These are phyloP conservation scores for Merops nubicus DNA, from an alignment of 2,113 vertebrate species.

Conservation along the genomic window DNA sequence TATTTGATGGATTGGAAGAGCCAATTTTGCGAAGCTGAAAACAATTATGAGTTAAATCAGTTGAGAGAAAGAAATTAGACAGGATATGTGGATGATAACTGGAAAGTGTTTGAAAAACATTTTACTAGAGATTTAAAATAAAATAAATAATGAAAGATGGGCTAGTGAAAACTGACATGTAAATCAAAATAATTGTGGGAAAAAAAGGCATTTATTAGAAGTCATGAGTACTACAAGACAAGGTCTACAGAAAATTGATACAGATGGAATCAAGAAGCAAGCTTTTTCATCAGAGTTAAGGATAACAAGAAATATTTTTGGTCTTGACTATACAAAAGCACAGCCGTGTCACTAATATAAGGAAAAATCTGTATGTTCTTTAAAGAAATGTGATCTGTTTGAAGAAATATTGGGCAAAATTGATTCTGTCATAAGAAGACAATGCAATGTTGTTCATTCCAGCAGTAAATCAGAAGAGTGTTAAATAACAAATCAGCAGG, in stretches of 20 bases:
- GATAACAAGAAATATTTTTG: neutral
- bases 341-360: neutral
- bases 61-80: slow-evolving; percentile 48
- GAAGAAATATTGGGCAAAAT: neutral
- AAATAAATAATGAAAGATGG: neutral
- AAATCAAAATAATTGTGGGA: neutral
- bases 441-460: neutral
- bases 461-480: neutral
- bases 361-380: neutral
- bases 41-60: slow-evolving; percentile 47
- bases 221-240: neutral
- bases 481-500: neutral
- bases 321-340: neutral
- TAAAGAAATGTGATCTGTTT: neutral
- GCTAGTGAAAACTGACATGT: neutral
- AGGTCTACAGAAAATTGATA: neutral
- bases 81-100: slow-evolving; percentile 55
- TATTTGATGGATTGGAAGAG: slow-evolving; percentile 28
- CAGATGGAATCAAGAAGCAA: neutral
- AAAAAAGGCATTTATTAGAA: neutral
- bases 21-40: slow-evolving; percentile 58
- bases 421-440: neutral
- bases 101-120: slow-evolving; percentile 37
- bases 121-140: neutral
- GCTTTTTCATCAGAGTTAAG: neutral